Percentiles rank a stretch among this genome's conserved stretches.
Evolutionary conservation across 1,140 invertebrate species (phyloP).

Genomic region (Bombus balteatus): DNA sequence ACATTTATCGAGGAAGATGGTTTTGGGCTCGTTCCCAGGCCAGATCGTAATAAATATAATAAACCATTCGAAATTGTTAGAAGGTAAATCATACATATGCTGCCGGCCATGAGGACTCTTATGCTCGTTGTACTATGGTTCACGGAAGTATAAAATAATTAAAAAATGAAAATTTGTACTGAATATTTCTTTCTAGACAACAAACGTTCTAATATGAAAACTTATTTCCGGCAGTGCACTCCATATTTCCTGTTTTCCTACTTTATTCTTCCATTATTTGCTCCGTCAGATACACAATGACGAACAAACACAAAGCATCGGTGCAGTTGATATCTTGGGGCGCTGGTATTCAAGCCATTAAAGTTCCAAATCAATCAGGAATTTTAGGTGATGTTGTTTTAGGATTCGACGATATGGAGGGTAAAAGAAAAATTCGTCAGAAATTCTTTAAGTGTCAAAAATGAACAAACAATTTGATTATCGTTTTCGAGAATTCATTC

Average conservation of each 20-base stretch:
- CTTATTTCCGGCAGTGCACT: too few species aligned
- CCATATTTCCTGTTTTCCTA: background rate
- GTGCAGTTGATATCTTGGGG: conserved; percentile 85
- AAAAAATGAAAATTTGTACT: too few species aligned
- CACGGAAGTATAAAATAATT: background rate
- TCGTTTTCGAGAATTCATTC: background rate
- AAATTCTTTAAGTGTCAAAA: background rate
- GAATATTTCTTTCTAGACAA: too few species aligned
- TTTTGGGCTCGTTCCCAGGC: conserved; percentile 66
- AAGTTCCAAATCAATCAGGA: conserved; percentile 84
- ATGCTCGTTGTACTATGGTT: background rate
- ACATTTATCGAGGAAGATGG: conserved; percentile 65
- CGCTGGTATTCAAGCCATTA: conserved; percentile 85
- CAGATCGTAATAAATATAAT: background rate
- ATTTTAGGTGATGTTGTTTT: conserved; percentile 84
- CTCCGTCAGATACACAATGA: conserved; percentile 78
- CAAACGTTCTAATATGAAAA: too few species aligned
- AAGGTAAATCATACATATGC: conserved; percentile 52
- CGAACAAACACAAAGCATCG: conserved; percentile 79
- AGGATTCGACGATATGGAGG: conserved; percentile 85
- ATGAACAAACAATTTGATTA: background rate
- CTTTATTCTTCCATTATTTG: background rate
- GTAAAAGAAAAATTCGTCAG: conserved; percentile 66
- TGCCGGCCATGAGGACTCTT: background rate
- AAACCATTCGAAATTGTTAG: conserved; percentile 60